These are phyloP conservation scores for Quadriops clusia DNA, from an alignment of 2,888 invertebrate species.

Conservation along the genomic window DNA sequence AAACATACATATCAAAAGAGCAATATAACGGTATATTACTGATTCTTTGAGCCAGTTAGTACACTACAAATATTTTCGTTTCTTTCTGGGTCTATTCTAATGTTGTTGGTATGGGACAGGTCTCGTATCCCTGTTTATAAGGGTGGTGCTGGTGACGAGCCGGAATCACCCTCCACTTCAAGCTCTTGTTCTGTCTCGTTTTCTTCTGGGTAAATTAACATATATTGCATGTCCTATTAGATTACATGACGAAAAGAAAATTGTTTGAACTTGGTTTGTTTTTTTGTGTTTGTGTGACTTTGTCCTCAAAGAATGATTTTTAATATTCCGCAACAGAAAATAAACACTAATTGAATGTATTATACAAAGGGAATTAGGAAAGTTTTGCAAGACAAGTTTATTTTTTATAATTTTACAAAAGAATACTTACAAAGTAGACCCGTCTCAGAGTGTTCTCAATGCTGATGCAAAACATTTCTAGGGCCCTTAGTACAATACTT, in stretches of 20 bases:
- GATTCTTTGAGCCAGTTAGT: too few species aligned
- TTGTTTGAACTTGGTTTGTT: not conserved
- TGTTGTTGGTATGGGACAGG: too few species aligned
- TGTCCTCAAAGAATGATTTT: constrained; percentile 1
- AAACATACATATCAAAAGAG: too few species aligned
- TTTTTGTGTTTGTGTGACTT: constrained; percentile 1
- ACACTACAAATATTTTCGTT: too few species aligned
- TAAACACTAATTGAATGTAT: constrained; percentile 2
- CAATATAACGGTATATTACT: too few species aligned
- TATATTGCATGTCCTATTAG: constrained; percentile 17
- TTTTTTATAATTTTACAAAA: constrained; percentile 5
- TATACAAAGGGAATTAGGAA: constrained; percentile 1
- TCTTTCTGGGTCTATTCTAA: too few species aligned
- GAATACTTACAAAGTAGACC: constrained; percentile 5
- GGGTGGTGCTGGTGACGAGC: constrained; percentile 38
- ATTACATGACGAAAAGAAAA: not conserved
- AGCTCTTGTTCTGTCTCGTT: constrained; percentile 38
- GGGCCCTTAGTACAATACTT: constrained; percentile 2
- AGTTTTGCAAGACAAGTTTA: constrained; percentile 4
- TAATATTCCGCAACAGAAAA: constrained; percentile 4
- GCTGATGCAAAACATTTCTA: not conserved
- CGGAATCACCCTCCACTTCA: constrained; percentile 36
- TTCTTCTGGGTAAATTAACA: constrained; percentile 36
- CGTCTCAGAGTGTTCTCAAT: not conserved
- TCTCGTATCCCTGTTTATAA: constrained; percentile 64